Conservation (phyloP, 2,888 invertebrate genomes). For the Abrostola triplasia region DNA sequence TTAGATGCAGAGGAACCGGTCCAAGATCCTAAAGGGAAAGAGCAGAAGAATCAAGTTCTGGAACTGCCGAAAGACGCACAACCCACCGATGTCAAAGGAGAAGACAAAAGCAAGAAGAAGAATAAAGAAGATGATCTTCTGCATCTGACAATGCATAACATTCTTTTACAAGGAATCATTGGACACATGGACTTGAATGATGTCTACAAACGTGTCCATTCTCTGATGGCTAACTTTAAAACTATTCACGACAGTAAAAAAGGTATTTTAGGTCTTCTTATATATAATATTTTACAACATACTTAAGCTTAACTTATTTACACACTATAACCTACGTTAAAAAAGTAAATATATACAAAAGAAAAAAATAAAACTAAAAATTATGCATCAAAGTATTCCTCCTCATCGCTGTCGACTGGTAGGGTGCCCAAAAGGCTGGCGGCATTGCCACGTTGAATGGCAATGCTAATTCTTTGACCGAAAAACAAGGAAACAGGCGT, state of each 20-base stretch:
- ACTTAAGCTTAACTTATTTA: no score
- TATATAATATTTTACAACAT: no score
- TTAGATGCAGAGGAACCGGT: conserved; percentile 67
- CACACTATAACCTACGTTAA: no score
- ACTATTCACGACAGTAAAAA: conserved; percentile 16
- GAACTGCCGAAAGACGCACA: conserved; percentile 8
- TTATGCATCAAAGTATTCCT: no score
- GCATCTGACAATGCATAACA: conserved; percentile 76
- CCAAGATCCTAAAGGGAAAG: conserved; percentile 10
- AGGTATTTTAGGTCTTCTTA: conserved; percentile 15
- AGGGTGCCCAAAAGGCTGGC: no score
- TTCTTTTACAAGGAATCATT: conserved; percentile 72
- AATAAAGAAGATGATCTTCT: conserved; percentile 60
- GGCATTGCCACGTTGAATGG: no score
- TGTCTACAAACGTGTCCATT: conserved; percentile 62
- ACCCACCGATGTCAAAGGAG: neutral
- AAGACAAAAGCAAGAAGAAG: conserved; percentile 11
- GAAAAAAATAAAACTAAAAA: no score
- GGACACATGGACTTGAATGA: conserved; percentile 73
- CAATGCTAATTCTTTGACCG: no score
- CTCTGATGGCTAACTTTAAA: conserved; percentile 53
- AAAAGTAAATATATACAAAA: no score
- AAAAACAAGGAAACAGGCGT: no score
- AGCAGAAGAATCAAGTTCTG: conserved; percentile 17
- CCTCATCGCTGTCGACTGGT: no score